Base-by-base conservation (phyloP, 2,888 invertebrate species). In the Phlogophora meticulosa region DNA sequence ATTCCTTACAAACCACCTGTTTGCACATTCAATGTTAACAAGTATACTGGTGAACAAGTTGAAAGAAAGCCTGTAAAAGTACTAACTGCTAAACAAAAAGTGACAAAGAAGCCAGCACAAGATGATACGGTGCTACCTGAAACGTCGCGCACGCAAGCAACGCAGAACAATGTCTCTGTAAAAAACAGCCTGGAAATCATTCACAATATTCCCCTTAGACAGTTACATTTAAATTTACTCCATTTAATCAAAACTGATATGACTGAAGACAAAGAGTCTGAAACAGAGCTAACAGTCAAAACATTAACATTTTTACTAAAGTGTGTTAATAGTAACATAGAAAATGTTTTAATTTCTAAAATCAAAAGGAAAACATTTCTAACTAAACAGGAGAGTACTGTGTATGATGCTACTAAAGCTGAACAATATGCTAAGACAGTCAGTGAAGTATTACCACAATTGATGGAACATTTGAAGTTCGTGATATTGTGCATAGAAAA, bases 281-380 rank as follows among this genome's bases (percentile, higher is more conserved):
- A 89, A 38, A 80, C 76, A 2, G 84, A 88, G 68, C 78, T 94
- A 36, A 92, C 90, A 34, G 85, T 92, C 32, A 91, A 90, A 82
- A 88, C 83, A 17, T 87, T 94, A 22, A 88, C 85, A 17, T 95
- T 91, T 68, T 63, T 95, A 71, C 78, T 94, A 28, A 91, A 88
- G 76, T 89, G 88, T 80, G 71, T 90, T 1, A 94, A 91, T 73
- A 76, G 69, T 51, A 90, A 89, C 66, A 69, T 95, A 43, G 91
- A 92, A 59, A 88, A 80, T 64, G 81, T 89, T 51, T 80, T 95
- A 56, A 80, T 94, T 61, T 90, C 94, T 20, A 94, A 91, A 83
- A 90, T 94, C 46, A 95, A 94, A 83, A 91, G 81, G 72, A 90
- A 88, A 40, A 91, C 93, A 24, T 93, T 93, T 86, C 82, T 94